These are phyloP conservation scores for Phylloscopus trochilus DNA, from an alignment of 2,113 vertebrate species.

Conservation along the genomic window DNA sequence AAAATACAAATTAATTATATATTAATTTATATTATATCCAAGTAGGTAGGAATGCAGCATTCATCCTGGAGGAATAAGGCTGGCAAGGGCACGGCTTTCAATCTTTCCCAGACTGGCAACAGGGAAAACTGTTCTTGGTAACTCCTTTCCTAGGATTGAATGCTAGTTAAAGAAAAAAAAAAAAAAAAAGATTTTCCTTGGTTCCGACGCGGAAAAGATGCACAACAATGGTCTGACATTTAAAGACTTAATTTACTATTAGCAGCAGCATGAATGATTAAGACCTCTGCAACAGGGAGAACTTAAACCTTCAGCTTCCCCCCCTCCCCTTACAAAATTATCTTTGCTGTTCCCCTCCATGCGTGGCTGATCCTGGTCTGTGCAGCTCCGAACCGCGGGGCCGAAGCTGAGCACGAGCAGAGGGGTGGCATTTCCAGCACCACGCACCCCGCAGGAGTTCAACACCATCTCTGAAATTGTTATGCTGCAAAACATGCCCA, in stretches of 20 bases:
- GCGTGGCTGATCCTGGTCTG: background rate
- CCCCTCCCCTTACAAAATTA: background rate
- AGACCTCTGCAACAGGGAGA: background rate
- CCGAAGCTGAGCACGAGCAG: background rate
- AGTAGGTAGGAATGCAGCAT: background rate
- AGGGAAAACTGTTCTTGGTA: background rate
- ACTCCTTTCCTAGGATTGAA: background rate
- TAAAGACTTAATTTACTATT: constrained; percentile 22
- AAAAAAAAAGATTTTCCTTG: background rate
- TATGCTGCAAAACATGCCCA: background rate
- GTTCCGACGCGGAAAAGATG: background rate
- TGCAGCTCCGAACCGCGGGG: background rate
- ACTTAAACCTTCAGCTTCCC: background rate
- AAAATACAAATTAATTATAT: background rate
- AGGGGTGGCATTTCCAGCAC: constrained; percentile 25
- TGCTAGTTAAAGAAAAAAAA: no score
- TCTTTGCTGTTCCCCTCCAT: background rate
- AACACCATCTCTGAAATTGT: background rate
- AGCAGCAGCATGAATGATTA: background rate
- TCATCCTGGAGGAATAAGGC: background rate
- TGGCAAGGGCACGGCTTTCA: background rate
- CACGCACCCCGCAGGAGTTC: background rate
- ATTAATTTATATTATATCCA: background rate
- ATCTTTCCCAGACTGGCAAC: background rate
- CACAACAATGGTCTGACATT: background rate